Evolutionary conservation across 2,888 invertebrate species (phyloP), one percentile per base, ranked within the genome.

Genomic region (Herminia tarsipennalis): DNA sequence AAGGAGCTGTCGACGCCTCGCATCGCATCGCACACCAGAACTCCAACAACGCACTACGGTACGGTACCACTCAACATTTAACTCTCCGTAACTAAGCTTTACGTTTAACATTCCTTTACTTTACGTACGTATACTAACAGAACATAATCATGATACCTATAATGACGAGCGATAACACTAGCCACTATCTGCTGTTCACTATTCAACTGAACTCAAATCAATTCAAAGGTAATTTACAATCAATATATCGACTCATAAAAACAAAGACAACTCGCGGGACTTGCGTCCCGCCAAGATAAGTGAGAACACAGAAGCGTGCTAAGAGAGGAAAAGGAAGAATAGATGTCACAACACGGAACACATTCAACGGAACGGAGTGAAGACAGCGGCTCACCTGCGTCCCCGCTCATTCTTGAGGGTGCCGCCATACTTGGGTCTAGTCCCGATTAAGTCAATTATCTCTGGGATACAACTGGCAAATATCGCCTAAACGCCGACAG

Each of bases 381-480:
- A 90, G 90, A 92, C 92, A 92, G 93, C 93, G 92, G 94, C 96
- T 96, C 96, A 99, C 99, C 99, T 98, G 97, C 99, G 97, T 94
- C 99, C 99, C 94, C 98, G 97, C 95, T 99, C 99, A 94, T 99
- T 98, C 96, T 99, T 99, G 96, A 98, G 98, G 93, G 98, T 98
- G 93, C 99, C 99, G 94, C 98, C 98, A 95, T 99, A 99, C 95
- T 99, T 99, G 94, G 99, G 98, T 94, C 99, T 97, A 95, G 98
- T 98, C 93, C 99, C 99, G 95, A 99, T 97, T 95, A 99, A 97
- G 95, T 99, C 99, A 94, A 98, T 98, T 94, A 99, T 99, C 96
- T 99, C 99, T 93, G 99, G 99, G 94, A 99, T 98, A 96, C 98
- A 99, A 96, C 98, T 98, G 94, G 99, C 99, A 97, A 99, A 99